Evolutionary conservation across 2,888 invertebrate species (phyloP), one percentile per base, ranked within the genome.

Genomic region (Philonicus albiceps): DNA sequence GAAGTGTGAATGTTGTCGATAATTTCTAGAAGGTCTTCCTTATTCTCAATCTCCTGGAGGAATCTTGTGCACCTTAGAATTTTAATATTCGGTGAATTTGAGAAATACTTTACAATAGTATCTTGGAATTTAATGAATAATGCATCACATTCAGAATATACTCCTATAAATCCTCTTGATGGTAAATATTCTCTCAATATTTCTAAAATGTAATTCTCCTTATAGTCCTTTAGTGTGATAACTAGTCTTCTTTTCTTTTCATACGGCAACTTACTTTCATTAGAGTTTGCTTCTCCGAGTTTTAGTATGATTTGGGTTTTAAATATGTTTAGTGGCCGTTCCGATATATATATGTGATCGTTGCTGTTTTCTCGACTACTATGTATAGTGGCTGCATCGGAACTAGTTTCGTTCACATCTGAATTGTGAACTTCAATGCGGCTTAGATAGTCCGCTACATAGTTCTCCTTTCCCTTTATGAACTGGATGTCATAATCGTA

Each of bases 381-480:
- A 80, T 80, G 80, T 27, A 43, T 37, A 7, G 55, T 80, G 16
- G 27, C 53, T 27, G 11, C 0, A 72, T 72, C 72, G 27, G 72
- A 72, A 72, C 7, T 72, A 3, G 19, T 40, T 40, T 76, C 76
- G 13, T 76, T 31, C 40, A 5, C 76, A 37, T 31, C 34, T 19
- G 19, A 27, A 11, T 37, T 1, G 16, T 78, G 34, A 43, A 78
- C 40, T 43, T 43, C 78, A 4, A 81, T 81, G 91, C 91, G 5
- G 90, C 91, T 87, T 22, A 88, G 34, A 13, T 81, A 78, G 8
- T 87, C 87, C 1, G 87, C 88, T 8, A 85, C 86, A 2, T 78
- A 53, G n/a, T 89, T 89, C 40, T 73, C 49, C 43, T 88, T 88
- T 5, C 89, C 89, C 31, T 88, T 87, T 76, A 89, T 89, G 72